Base-by-base conservation (phyloP, 1,140 invertebrate species). In the Drosophila murphyi region DNA sequence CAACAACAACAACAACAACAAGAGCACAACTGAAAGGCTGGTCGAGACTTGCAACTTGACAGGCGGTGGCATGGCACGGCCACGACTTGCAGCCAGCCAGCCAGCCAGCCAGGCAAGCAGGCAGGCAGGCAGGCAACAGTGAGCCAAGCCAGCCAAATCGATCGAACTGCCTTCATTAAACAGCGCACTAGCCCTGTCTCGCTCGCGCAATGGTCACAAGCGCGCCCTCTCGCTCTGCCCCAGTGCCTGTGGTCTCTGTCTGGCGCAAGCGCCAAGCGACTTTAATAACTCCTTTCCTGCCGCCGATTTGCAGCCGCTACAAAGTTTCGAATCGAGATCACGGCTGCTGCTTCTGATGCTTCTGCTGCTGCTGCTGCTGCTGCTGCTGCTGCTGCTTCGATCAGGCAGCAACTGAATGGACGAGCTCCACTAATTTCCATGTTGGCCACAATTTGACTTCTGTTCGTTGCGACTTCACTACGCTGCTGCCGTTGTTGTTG, bases 121-220 rank as follows among this genome's bases (percentile, higher is more conserved):
- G 20, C 39, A 41, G 39, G 7, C 39, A 41, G 2, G 8, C 7
- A 10, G n/a, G 10, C 34, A 0, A 20, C 62, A 43, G 39, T 10
- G 10, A 62, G 47, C 52, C 76, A 82, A 62, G 47, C 52, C 76
- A 82, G 82, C 83, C 72, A 88, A 88, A 88, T 88, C 85, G 85
- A 88, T 88, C 75, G 85, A 88, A 88, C 85, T 88, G 85, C 85
- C 85, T 83, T 88, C 85, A 88, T 88, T 88, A 88, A 88, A 86
- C 73, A 64, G 68, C 61, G 56, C 81, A 82, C 12, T 48, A 61
- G 39, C 57, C 47, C 55, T 29, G 32, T 59, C 37, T 50, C 63
- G 6, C 37, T 54, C 6, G 29, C 47, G 2, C 31, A 20, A 20
- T 20, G 20, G 20, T 20, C 20, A 5, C 60, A 12, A n/a, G 37